Percentiles rank a stretch among this genome's conserved stretches.
Evolutionary conservation across 1,140 invertebrate species (phyloP).

Genomic region (Popillia japonica): DNA sequence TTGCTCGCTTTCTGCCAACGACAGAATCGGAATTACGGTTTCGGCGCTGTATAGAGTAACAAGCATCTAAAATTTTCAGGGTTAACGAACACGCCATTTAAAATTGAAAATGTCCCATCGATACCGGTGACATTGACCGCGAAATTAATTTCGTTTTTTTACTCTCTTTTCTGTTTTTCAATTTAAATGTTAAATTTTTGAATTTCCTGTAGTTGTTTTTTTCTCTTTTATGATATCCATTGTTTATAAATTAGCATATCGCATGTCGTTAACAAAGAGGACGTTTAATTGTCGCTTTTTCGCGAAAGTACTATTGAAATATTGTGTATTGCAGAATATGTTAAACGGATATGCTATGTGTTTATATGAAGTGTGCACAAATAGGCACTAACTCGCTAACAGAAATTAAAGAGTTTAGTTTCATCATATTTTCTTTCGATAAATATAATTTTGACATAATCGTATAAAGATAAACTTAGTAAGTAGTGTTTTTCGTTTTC

Average conservation of each 20-base stretch:
- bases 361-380: too few relatives aligned
- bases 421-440: too few relatives aligned
- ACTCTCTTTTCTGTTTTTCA: neutral
- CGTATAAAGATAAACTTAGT: too few relatives aligned
- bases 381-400: too few relatives aligned
- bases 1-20: too few relatives aligned
- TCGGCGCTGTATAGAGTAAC: too few relatives aligned
- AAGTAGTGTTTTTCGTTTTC: too few relatives aligned
- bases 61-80: neutral
- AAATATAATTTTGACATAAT: too few relatives aligned
- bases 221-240: neutral
- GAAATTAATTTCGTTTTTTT: conserved; percentile 1
- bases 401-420: too few relatives aligned
- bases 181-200: conserved; percentile 13
- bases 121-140: conserved; percentile 7
- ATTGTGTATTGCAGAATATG: neutral
- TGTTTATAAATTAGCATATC: conserved; percentile 20
- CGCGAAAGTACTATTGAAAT: neutral
- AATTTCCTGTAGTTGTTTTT: conserved; percentile 23
- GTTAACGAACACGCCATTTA: neutral
- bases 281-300: neutral
- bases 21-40: too few relatives aligned
- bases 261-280: neutral
- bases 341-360: neutral
- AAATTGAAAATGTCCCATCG: neutral